Conservation (phyloP, 2,797 vertebrate genomes). For the Macropodus opercularis region DNA sequence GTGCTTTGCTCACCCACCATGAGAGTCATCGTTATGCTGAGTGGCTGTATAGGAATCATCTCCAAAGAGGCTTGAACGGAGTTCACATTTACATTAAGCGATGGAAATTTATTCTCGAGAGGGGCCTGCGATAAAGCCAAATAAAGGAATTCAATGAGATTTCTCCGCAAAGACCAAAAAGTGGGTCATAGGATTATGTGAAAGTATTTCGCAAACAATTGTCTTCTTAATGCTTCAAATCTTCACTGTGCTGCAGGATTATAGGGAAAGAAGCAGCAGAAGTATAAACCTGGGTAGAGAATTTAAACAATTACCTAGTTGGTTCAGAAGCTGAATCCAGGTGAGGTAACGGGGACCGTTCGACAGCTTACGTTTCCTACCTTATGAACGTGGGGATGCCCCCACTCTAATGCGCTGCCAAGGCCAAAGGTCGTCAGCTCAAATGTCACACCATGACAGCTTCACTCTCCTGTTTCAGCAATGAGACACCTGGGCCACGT, state of each 20-base stretch:
- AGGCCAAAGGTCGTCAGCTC: constrained; percentile 68
- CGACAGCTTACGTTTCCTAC: too few species aligned
- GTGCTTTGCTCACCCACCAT: constrained; percentile 45
- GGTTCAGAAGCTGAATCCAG: background rate
- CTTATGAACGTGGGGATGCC: constrained; percentile 30
- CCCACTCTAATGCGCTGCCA: constrained; percentile 33
- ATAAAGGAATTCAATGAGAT: constrained; percentile 50
- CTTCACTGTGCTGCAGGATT: constrained; percentile 51
- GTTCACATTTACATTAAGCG: constrained; percentile 56
- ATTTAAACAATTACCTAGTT: constrained; percentile 14
- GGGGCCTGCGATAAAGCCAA: constrained; percentile 44
- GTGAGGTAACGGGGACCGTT: too few species aligned
- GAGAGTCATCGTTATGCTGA: constrained; percentile 41
- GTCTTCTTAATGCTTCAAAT: constrained; percentile 55
- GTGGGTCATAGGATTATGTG: constrained; percentile 71
- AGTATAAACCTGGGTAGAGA: constrained; percentile 15
- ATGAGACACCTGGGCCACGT: constrained; percentile 68
- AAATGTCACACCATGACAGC: constrained; percentile 74
- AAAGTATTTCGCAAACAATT: constrained; percentile 66
- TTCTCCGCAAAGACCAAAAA: constrained; percentile 52
- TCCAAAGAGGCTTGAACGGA: constrained; percentile 14
- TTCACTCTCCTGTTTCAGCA: constrained; percentile 75
- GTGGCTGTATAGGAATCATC: constrained; percentile 34
- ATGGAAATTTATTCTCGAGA: constrained; percentile 61
- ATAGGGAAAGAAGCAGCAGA: constrained; percentile 24